Evolutionary conservation across 2,888 invertebrate genomes (phyloP), one percentile per base, ranked within the genome.

Genomic region (Synergus itoensis): DNA sequence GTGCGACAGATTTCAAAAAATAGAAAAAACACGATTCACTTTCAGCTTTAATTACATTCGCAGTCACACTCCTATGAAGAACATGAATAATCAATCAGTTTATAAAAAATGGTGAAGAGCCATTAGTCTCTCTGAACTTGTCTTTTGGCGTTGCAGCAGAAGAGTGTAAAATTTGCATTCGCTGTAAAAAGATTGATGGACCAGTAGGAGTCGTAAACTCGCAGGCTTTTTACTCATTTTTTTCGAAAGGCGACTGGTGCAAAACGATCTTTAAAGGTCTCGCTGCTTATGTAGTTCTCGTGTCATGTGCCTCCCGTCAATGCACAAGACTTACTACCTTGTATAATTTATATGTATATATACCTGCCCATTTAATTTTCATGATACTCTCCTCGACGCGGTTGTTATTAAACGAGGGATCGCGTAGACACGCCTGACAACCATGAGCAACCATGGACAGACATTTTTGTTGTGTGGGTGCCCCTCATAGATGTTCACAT

Each of bases 201-300:
- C n/a, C 53, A n/a, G 5, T 53, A n/a, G 53, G 53, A 53, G n/a
- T 53, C 7, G 8, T 53, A n/a, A 53, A n/a, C n/a, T 8, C 16
- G n/a, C 8, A 16, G 48, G 16, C 5, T 16, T 41, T 41, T 2
- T 5, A 53, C 1, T 16, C 16, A 16, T 1, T 8, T 7, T 5
- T n/a, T 5, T 73, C 48, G 36, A 73, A 36, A 73, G 73, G 53
- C 36, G 73, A 36, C 16, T 48, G 73, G 48, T 36, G 73, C 36
- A 48, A 73, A 53, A n/a, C 73, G 73, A 36, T 73, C 73, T 73
- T 73, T 73, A 73, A 69, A 48, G 69, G 69, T 69, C 69, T 69
- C 28, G 45, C 45, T 48, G 28, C 18, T 69, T 28, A 69, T 48
- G 57, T 18, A 57, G 57, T n/a, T 57, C 18, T 57, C 18, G 18